These are phyloP conservation scores for Saccostrea cuccullata DNA, from an alignment of 1,140 invertebrate species.

Conservation along the genomic window DNA sequence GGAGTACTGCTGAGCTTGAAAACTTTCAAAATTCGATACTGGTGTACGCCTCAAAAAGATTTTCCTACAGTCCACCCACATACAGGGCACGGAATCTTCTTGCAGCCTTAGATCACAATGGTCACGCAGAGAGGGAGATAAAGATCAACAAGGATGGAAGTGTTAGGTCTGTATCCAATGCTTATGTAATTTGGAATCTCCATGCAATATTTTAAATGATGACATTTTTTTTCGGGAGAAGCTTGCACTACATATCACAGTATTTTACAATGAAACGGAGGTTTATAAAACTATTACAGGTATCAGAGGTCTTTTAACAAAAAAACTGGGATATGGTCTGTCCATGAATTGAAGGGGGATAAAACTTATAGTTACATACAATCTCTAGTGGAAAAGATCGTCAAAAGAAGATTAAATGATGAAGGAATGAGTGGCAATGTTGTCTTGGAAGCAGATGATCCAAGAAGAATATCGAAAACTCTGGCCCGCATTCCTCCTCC, in stretches of 20 bases:
- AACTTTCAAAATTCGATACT: not conserved
- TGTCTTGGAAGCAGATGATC: slow-evolving; percentile 43
- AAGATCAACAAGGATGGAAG: too few relatives aligned
- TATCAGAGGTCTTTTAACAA: not conserved
- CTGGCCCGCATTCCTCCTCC: slow-evolving; percentile 43
- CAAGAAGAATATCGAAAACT: slow-evolving; percentile 34
- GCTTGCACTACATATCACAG: too few relatives aligned
- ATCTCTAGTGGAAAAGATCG: not conserved
- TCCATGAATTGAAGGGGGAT: not conserved
- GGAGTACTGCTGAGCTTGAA: not conserved
- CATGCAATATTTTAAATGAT: too few relatives aligned
- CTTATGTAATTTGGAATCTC: too few relatives aligned
- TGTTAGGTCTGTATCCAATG: too few relatives aligned
- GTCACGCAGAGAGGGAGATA: not conserved
- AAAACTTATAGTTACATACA: slow-evolving; percentile 30
- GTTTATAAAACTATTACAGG: not conserved
- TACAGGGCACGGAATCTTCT: not conserved
- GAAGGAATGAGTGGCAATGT: slow-evolving; percentile 12
- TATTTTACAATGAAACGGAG: too few relatives aligned
- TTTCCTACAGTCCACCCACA: not conserved
- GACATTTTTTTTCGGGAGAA: too few relatives aligned
- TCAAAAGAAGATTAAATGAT: slow-evolving; percentile 8
- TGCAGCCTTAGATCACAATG: not conserved
- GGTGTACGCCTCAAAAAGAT: not conserved
- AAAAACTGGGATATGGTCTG: slow-evolving; percentile 26